Conservation (phyloP, 2,888 invertebrate genomes). For the Coelopa pilipes region DNA sequence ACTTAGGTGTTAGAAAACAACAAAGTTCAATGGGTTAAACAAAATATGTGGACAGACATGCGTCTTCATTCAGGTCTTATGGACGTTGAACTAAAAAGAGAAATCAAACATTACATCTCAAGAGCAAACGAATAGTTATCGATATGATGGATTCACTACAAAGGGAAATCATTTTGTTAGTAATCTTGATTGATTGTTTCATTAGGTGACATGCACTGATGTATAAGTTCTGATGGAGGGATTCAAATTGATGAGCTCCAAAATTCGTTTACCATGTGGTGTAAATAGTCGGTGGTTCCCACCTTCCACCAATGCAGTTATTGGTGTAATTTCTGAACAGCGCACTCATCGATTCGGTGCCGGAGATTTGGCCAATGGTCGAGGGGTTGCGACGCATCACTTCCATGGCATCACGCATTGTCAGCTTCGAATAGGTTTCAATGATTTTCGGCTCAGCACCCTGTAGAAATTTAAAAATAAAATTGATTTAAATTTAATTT, state of each 20-base stretch:
- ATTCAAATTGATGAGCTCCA: conserved; percentile 50
- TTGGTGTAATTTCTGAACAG: conserved; percentile 90
- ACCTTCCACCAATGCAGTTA: conserved; percentile 87
- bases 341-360: conserved; percentile 90
- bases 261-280: conserved; percentile 71
- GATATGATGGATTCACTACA: neutral
- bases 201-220: conserved; percentile 32
- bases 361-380: conserved; percentile 87
- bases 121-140: too few species aligned
- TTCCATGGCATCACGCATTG: conserved; percentile 93
- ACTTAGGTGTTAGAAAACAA: too few species aligned
- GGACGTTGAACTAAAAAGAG: too few species aligned
- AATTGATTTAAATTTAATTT: neutral
- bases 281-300: conserved; percentile 69
- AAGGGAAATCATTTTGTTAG: neutral
- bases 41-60: too few species aligned
- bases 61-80: too few species aligned
- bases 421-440: conserved; percentile 92
- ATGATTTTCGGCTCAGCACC: conserved; percentile 93
- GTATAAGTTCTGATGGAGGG: conserved; percentile 17
- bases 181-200: conserved; percentile 5
- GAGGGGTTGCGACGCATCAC: conserved; percentile 89
- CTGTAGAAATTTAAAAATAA: conserved; percentile 49
- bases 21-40: too few species aligned
- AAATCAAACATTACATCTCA: too few species aligned